Base-by-base conservation (phyloP, 2,797 vertebrate genomes). In the Onychomys leucogaster region DNA sequence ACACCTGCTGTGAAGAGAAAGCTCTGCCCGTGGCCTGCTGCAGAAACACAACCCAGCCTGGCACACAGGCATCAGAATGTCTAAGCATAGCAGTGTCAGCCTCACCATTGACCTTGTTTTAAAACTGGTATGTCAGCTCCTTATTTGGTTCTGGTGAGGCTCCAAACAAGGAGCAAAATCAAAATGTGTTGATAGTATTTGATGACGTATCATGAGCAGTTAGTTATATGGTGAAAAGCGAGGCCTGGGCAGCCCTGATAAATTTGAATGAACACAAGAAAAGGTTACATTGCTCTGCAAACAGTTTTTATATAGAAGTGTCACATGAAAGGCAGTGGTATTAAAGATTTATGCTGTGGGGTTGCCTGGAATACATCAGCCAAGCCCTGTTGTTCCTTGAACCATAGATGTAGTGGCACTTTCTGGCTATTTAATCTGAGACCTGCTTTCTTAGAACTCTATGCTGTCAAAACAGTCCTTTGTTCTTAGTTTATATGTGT, bases 341-440 rank as follows among this genome's bases (percentile, higher is more conserved):
- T 98, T 91, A 96, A 98, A 98, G 98, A 98, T 98, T 97, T 93
- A 85, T 90, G 87, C 81, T 13, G 0, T 73, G 93, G 89, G 95
- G 98, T 93, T 98, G 98, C 97, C 98, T 98, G 98, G 98, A 98
- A 98, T 98, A 96, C 96, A 98, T 98, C 98, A 98, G 96, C 97
- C 81, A 61, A 95, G 95, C 61, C 27, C 97, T 96, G 97, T 85
- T 98, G 98, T 97, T 97, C 97, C 93, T 92, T 98, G 97, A 97
- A 97, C 98, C 98, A 90, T 87, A 83, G 95, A 97, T 91, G 61
- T 75, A 97, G 95, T 90, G 95, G 34, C 82, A 83, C 97, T 97
- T 95, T 95, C 77, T 97, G 85, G 96, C 98, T 98, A 96, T 98
- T 98, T 98, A 98, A 98, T 97, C 95, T 97, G 97, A 95, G 97